These are phyloP conservation scores for Lates calcarifer DNA, from an alignment of 2,113 vertebrate species.

Conservation along the genomic window DNA sequence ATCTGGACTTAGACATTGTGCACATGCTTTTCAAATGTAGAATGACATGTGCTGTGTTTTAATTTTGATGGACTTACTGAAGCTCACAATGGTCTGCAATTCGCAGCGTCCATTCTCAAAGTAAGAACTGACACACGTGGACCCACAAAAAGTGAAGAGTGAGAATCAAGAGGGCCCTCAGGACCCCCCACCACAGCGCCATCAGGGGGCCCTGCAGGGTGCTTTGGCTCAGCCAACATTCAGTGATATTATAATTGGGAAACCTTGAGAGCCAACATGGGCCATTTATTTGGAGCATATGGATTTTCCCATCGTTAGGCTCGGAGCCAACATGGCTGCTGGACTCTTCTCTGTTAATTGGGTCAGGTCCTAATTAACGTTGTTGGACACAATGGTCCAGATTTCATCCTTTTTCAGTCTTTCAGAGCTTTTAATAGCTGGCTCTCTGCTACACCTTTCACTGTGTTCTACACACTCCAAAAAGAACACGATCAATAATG, in stretches of 20 bases:
- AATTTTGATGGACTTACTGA: background rate
- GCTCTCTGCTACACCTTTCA: slow-evolving; percentile 41
- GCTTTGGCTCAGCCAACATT: slow-evolving; percentile 63
- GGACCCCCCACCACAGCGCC: slow-evolving; percentile 52
- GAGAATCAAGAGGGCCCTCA: slow-evolving; percentile 41
- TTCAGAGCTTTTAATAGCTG: slow-evolving; percentile 52
- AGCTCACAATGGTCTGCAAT: background rate
- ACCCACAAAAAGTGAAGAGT: slow-evolving; percentile 42
- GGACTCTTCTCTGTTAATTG: slow-evolving; percentile 80
- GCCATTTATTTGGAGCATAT: slow-evolving; percentile 83
- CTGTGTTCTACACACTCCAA: slow-evolving; percentile 4
- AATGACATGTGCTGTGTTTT: background rate
- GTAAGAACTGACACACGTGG: slow-evolving; percentile 18
- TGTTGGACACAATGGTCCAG: slow-evolving; percentile 59
- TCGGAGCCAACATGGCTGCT: slow-evolving; percentile 76
- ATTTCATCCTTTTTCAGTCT: slow-evolving; percentile 58
- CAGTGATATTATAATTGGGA: slow-evolving; percentile 78
- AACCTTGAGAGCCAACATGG: slow-evolving; percentile 70
- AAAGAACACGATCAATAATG: slow-evolving; percentile 9
- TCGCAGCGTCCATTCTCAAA: slow-evolving; percentile 6
- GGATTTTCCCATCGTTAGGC: slow-evolving; percentile 84
- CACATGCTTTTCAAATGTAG: background rate
- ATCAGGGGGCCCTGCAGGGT: slow-evolving; percentile 63
- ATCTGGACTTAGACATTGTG: background rate
- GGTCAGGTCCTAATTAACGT: slow-evolving; percentile 79